phyloP scores from a whole-genome alignment of 1,140 invertebrate species.

The Drosophila ercepeae region DNA sequence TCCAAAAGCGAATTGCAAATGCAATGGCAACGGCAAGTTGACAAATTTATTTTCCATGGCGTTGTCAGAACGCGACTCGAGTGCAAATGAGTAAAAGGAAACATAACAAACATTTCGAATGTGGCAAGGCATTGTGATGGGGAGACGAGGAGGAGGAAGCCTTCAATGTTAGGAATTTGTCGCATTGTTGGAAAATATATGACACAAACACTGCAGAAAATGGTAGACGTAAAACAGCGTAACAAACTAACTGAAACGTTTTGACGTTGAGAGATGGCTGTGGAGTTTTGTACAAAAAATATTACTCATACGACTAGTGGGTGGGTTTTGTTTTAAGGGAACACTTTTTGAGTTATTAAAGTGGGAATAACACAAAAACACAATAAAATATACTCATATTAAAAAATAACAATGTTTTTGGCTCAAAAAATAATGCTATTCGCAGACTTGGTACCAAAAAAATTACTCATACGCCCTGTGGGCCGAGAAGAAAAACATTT shows the following conservation, averaged over 20 bases:
- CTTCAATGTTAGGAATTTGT: constrained; percentile 28
- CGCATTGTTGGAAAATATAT: constrained; percentile 39
- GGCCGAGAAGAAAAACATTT: not conserved
- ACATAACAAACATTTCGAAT: constrained; percentile 32
- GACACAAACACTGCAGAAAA: constrained; percentile 24
- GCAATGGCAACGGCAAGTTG: constrained; percentile 69
- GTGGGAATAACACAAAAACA: too few relatives aligned
- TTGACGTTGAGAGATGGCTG: not conserved
- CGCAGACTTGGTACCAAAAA: not conserved
- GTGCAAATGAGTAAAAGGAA: constrained; percentile 54
- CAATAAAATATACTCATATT: too few relatives aligned
- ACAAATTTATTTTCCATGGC: constrained; percentile 75
- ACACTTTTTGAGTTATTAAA: not conserved
- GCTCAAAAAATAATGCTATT: too few relatives aligned
- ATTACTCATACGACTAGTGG: constrained; percentile 2
- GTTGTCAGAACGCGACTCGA: constrained; percentile 52
- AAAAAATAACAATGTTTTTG: too few relatives aligned
- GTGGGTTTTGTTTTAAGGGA: too few relatives aligned
- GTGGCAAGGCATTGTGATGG: constrained; percentile 12
- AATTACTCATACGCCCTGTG: not conserved
- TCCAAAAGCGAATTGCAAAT: constrained; percentile 49
- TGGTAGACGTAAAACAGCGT: too few relatives aligned
- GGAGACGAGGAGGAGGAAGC: not conserved
- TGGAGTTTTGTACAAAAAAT: not conserved
- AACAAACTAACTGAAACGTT: not conserved